Conservation (phyloP, 2,113 vertebrate species). For the Alethe diademata region DNA sequence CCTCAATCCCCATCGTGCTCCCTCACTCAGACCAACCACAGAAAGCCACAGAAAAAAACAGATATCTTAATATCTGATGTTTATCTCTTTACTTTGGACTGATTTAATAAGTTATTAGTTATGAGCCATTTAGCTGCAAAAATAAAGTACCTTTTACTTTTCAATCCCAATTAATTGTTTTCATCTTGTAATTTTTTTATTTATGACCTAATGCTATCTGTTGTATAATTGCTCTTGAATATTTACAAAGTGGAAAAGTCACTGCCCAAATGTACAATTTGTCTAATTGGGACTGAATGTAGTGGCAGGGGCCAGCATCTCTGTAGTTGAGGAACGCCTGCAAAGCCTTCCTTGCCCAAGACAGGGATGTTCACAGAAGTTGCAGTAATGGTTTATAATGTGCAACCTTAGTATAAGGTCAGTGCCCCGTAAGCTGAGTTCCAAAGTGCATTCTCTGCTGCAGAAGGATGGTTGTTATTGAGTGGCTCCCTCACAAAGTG, state of each 20-base stretch:
- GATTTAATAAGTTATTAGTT: neutral
- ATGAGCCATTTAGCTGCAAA: neutral
- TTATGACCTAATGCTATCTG: neutral
- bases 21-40: neutral
- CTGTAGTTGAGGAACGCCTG: neutral
- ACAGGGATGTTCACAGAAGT: neutral
- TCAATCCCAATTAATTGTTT: neutral
- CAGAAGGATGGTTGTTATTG: neutral
- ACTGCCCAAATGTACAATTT: neutral
- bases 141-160: neutral
- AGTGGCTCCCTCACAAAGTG: fast-evolving
- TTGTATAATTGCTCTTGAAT: neutral
- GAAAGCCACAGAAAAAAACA: neutral
- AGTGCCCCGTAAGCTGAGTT: neutral
- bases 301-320: neutral
- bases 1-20: fast-evolving
- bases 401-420: fast-evolving
- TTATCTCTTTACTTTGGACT: neutral
- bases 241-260: neutral
- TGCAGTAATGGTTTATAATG: neutral
- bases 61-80: neutral
- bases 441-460: neutral
- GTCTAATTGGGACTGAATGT: neutral
- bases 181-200: neutral
- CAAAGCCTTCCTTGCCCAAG: neutral